These are phyloP conservation scores for Cyprinodon variegatus DNA, from an alignment of 2,113 vertebrate species.

Conservation along the genomic window DNA sequence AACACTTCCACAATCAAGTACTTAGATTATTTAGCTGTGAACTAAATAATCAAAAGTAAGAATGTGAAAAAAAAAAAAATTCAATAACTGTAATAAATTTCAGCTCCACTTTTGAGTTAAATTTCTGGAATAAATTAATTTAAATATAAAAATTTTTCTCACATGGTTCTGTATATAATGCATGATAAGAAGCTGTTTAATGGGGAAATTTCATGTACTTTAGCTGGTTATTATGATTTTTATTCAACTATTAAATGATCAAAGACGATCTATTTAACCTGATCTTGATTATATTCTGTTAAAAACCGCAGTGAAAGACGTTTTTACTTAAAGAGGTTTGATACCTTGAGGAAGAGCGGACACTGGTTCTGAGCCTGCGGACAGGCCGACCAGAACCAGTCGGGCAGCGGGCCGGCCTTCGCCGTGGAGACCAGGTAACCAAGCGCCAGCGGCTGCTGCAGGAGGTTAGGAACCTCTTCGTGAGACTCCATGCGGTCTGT, in stretches of 20 bases:
- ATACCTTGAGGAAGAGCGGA: slow-evolving; percentile 88
- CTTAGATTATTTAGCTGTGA: too few relatives aligned
- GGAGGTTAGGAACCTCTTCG: slow-evolving; percentile 96
- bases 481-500: slow-evolving; percentile 97
- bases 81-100: neutral
- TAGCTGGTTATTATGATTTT: too few relatives aligned
- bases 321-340: neutral
- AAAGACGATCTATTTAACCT: neutral
- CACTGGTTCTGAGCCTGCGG: slow-evolving; percentile 99
- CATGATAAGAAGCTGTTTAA: neutral
- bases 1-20: too few relatives aligned
- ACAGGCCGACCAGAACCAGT: slow-evolving; percentile 99
- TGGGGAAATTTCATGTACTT: neutral
- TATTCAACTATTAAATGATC: too few relatives aligned
- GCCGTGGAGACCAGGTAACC: slow-evolving; percentile 98
- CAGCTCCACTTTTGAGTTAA: neutral
- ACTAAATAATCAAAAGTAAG: too few relatives aligned
- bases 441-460: slow-evolving; percentile 97
- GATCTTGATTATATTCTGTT: neutral
- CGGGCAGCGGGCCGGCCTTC: slow-evolving; percentile 95
- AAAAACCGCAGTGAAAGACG: neutral
- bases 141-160: neutral
- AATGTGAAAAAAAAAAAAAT: too few relatives aligned
- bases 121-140: neutral
- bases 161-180: neutral